Base-by-base conservation (phyloP, 2,797 vertebrate genomes). In the Poecilia picta region DNA sequence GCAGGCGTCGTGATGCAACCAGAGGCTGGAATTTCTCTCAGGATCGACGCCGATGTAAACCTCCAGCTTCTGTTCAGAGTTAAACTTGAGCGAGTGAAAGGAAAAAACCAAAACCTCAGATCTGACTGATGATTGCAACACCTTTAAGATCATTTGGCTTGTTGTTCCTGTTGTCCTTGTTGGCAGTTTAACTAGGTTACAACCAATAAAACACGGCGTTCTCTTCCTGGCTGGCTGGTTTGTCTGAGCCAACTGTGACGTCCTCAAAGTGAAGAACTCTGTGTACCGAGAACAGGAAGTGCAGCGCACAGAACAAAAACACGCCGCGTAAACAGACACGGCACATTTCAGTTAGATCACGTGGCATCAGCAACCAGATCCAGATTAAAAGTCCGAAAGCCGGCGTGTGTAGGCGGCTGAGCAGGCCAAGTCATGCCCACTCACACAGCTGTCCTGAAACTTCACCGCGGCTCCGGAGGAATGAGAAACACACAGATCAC, bases 231-330 rank as follows among this genome's bases (percentile, higher is more conserved):
- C 45, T 55, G 39, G 1, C 47, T 18, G 49, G 13, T 28, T 5
- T 5, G 55, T 18, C 28, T 43, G 74, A 55, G 46, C 57, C 66
- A 57, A 6, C 8, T 20, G 15, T 41, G 74, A 57, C 70, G n/a
- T 43, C 28, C 39, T 23, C 25, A 18, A 28, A 13, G 39, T 10
- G 5, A 33, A 75, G 74, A 18, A 73, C 77, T 31, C 31, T 3
- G 51, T 68, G 74, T 49, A 68, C 82, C 2, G 0, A 71, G 46
- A 36, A 80, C 78, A 77, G 78, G 82, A 80, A 83, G 18, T 23
- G 33, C 23, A 71, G 77, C 46, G 49, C 47, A 75, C 28, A 73
- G 70, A 43, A 51, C 23, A 83, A 75, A 53, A 75, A 45, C 11
- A 8, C 15, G 46, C 13, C 0, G 43, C 15, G 33, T n/a, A 33